These are phyloP conservation scores for Harpalus rubripes DNA, from an alignment of 2,888 invertebrate genomes.

Conservation along the genomic window DNA sequence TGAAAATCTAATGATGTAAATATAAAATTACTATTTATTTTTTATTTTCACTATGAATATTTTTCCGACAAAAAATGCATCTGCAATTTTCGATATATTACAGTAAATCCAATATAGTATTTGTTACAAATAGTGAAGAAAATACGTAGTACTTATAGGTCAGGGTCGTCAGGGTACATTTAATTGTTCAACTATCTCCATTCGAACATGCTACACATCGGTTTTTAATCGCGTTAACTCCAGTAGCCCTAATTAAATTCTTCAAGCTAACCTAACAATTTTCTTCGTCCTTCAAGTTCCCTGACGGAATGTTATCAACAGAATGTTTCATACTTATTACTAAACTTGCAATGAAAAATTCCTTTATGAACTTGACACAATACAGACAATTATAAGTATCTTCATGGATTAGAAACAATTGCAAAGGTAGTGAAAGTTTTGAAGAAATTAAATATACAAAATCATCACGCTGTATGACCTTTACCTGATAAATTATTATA, in stretches of 20 bases:
- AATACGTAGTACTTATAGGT: background rate
- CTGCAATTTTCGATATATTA: background rate
- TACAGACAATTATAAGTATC: background rate
- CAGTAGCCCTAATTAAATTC: slow-evolving; percentile 5
- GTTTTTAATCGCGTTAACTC: slow-evolving; percentile 1
- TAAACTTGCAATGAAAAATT: background rate
- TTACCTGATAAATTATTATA: too few relatives aligned
- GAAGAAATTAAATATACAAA: background rate
- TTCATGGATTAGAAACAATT: background rate
- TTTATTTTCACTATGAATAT: too few relatives aligned
- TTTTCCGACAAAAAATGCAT: too few relatives aligned
- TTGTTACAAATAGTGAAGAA: background rate
- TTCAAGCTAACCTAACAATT: background rate
- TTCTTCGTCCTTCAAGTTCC: background rate
- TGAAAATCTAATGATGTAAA: too few relatives aligned
- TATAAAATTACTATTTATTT: too few relatives aligned
- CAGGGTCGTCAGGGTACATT: background rate
- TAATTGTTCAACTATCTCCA: background rate
- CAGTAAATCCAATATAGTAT: background rate
- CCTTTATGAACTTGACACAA: background rate
- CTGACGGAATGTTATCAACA: background rate
- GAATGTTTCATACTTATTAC: background rate
- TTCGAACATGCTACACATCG: background rate
- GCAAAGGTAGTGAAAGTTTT: background rate
- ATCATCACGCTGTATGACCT: too few relatives aligned